phyloP scores from a whole-genome alignment of 1,140 invertebrate genomes.

The Aleiodes sp. region DNA sequence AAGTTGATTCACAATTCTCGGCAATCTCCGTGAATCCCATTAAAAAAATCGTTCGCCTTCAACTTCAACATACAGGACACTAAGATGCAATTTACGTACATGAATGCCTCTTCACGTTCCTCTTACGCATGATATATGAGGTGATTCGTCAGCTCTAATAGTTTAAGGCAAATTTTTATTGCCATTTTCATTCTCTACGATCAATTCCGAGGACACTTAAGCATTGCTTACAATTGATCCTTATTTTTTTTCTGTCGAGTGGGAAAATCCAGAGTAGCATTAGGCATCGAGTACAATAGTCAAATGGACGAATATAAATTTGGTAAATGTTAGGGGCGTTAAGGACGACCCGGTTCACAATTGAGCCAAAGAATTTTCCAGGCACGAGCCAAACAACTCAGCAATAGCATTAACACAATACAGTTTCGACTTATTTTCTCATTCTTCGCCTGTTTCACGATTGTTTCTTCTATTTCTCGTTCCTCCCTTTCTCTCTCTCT shows the following conservation, averaged over 20 bases:
- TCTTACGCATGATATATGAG: neutral
- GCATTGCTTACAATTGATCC: neutral
- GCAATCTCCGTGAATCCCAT: too few species aligned
- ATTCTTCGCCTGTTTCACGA: neutral
- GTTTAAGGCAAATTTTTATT: slow-evolving; percentile 14
- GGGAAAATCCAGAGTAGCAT: slow-evolving; percentile 36
- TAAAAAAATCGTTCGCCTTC: too few species aligned
- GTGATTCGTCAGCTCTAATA: slow-evolving; percentile 6
- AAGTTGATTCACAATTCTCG: neutral
- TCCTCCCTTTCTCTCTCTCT: slow-evolving; percentile 10
- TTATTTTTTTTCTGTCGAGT: neutral
- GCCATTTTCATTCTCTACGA: neutral
- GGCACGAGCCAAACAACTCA: slow-evolving; percentile 49
- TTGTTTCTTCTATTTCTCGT: slow-evolving; percentile 27
- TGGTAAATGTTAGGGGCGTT: slow-evolving; percentile 37
- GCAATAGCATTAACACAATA: too few species aligned
- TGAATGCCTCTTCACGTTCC: neutral
- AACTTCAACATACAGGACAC: neutral
- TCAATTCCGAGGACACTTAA: neutral
- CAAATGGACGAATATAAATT: slow-evolving; percentile 48
- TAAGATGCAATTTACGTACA: neutral
- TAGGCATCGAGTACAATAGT: slow-evolving; percentile 46
- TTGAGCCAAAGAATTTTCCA: slow-evolving; percentile 51
- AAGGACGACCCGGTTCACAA: slow-evolving; percentile 44
- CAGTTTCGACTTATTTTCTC: too few species aligned